These are phyloP conservation scores for Acipenser ruthenus DNA, from an alignment of 2,797 vertebrate genomes.

Conservation along the genomic window DNA sequence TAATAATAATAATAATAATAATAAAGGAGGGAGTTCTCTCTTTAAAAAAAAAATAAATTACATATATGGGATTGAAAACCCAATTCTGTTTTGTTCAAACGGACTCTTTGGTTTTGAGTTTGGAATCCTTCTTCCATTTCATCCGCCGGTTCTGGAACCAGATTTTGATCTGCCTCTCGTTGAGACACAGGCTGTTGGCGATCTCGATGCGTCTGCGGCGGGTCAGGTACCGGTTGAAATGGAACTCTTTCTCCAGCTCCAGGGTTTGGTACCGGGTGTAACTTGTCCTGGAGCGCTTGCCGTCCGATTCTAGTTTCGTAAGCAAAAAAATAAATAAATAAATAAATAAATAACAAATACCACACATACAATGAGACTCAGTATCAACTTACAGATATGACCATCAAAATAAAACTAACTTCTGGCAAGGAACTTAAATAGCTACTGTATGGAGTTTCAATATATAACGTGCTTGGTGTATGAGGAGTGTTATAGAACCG, in stretches of 20 bases:
- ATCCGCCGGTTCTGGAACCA: conserved; percentile 97
- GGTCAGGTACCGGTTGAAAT: conserved; percentile 95
- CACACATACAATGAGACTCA: no score
- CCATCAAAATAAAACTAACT: background rate
- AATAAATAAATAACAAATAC: background rate
- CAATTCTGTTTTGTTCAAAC: conserved; percentile 45
- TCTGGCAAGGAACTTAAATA: no score
- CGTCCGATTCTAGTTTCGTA: conserved; percentile 82
- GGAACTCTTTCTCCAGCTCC: conserved; percentile 95
- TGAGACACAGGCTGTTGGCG: conserved; percentile 89
- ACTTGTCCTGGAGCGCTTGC: conserved; percentile 94
- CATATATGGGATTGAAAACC: conserved; percentile 38
- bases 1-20: no score
- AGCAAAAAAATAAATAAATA: conserved; percentile 17
- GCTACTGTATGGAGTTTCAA: no score
- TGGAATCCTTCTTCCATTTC: conserved; percentile 98
- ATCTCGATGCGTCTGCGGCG: conserved; percentile 93
- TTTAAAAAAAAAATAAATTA: no score
- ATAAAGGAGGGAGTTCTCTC: no score
- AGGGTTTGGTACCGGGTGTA: conserved; percentile 96
- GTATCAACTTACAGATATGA: conserved; percentile 3
- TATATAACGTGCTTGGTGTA: no score
- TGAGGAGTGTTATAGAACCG: no score
- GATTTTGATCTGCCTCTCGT: conserved; percentile 96
- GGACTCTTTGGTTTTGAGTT: conserved; percentile 85